Evolutionary conservation across 2,797 vertebrate genomes (phyloP).

Genomic region (Xenopus petersii): DNA sequence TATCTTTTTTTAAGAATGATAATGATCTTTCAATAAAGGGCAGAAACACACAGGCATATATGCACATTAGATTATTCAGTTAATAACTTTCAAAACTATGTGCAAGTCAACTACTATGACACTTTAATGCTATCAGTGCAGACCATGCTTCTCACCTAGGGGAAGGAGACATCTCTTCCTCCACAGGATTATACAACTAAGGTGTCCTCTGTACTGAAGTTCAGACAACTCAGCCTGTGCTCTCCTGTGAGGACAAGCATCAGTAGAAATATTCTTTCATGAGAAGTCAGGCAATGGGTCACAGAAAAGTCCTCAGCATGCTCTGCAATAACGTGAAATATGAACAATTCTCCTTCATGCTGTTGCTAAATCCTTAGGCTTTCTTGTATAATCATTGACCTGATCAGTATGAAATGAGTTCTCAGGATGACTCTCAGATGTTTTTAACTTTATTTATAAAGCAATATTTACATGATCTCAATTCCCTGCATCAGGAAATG

Average conservation of each 20-base stretch:
- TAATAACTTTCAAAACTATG: neutral
- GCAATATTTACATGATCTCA: neutral
- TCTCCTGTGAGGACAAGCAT: conserved; percentile 44
- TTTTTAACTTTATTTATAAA: conserved; percentile 27
- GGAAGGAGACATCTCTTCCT: conserved; percentile 13
- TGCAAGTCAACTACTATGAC: neutral
- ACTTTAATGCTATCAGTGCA: conserved; percentile 19
- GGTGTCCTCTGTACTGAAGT: conserved; percentile 24
- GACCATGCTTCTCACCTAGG: conserved; percentile 26
- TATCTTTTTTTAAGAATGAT: too few species aligned
- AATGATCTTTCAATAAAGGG: too few species aligned
- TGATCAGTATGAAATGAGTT: conserved; percentile 46
- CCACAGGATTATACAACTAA: conserved; percentile 21
- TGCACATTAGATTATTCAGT: too few species aligned
- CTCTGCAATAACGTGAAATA: conserved; percentile 31
- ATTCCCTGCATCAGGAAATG: conserved; percentile 22
- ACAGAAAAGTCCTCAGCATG: conserved; percentile 30
- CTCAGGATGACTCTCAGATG: conserved; percentile 3
- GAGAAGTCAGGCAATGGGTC: conserved; percentile 44
- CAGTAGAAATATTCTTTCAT: conserved; percentile 56
- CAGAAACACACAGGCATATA: too few species aligned
- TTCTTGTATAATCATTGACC: conserved; percentile 53
- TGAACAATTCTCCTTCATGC: conserved; percentile 28
- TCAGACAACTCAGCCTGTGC: conserved; percentile 45
- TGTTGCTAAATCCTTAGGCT: conserved; percentile 38